A percentile compares a stretch with the other conserved stretches of the same genome.
These are phyloP conservation scores for Triplophysa rosa DNA, from an alignment of 2,113 vertebrate species.

Conservation along the genomic window DNA sequence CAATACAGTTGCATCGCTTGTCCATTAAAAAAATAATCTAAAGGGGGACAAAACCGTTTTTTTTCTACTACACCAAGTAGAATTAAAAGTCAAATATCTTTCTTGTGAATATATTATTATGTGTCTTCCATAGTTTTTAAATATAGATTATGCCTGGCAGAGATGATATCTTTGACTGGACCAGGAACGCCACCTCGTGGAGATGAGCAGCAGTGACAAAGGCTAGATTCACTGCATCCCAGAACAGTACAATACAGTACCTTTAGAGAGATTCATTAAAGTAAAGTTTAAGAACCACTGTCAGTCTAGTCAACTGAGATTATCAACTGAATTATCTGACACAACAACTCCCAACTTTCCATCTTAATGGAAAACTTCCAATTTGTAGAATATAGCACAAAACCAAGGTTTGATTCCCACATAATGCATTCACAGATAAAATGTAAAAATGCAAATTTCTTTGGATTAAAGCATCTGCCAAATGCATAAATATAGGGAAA, in stretches of 20 bases:
- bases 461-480: no score
- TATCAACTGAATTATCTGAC: background rate
- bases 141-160: background rate
- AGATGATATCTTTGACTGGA: no score
- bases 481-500: background rate
- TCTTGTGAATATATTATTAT: background rate
- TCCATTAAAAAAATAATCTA: slow-evolving; percentile 58
- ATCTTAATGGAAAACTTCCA: background rate
- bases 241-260: background rate
- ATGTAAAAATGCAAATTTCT: no score
- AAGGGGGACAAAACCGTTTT: slow-evolving; percentile 50
- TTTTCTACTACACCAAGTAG: background rate
- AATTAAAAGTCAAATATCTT: background rate
- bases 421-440: no score
- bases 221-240: background rate
- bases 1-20: slow-evolving; percentile 71
- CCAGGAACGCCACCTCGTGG: slow-evolving; percentile 30
- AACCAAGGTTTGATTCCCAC: no score
- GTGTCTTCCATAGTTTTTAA: background rate
- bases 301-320: background rate
- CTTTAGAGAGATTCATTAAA: background rate
- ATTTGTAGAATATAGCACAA: no score
- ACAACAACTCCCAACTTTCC: background rate
- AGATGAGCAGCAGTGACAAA: slow-evolving; percentile 17
- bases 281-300: background rate